A percentile compares a stretch with the other conserved stretches of the same genome.
Conservation (phyloP, 2,113 vertebrate genomes). For the Catharus bicknelli region DNA sequence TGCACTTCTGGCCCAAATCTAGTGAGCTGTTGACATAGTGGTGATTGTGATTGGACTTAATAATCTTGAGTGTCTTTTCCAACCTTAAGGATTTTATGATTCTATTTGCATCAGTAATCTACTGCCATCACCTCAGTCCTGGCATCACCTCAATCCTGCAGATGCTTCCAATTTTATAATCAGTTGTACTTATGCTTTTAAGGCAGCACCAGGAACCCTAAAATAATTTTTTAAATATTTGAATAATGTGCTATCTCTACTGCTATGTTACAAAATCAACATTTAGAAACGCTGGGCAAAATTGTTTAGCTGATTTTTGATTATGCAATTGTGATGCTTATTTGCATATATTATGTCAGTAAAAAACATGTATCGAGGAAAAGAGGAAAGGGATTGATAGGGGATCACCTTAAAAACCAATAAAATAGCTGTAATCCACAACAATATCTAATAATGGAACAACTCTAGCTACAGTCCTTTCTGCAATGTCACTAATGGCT, state of each 20-base stretch:
- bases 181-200: background rate
- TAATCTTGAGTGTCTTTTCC: background rate
- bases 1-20: background rate
- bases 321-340: background rate
- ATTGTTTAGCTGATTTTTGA: background rate
- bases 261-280: background rate
- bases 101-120: background rate
- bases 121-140: background rate
- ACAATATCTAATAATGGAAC: background rate
- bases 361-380: background rate
- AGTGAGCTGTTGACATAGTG: background rate
- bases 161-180: background rate
- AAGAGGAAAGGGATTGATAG: background rate
- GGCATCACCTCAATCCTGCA: background rate
- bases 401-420: background rate
- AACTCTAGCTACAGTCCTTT: background rate
- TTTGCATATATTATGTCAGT: background rate
- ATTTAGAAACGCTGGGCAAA: background rate
- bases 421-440: background rate
- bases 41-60: background rate
- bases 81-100: background rate
- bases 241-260: background rate
- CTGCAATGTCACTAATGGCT: background rate
- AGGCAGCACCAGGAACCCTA: background rate
- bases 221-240: background rate